Conservation (phyloP, 2,888 invertebrate genomes). For the Scaptomyza flava region DNA sequence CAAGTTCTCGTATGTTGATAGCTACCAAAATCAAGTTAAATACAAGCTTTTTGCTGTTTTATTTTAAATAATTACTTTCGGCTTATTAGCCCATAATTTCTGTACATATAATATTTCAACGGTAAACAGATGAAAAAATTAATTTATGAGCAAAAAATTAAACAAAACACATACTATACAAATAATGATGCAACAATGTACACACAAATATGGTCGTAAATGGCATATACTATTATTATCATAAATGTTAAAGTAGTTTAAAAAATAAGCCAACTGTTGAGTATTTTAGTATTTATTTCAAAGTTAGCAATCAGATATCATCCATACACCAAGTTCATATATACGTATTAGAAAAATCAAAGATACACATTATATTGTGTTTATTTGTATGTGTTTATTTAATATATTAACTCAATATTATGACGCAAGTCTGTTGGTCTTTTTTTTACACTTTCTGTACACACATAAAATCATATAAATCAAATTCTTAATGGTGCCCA, state of each 20-base stretch:
- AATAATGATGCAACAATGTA: slow-evolving; percentile 20
- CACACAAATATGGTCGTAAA: not conserved
- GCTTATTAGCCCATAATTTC: slow-evolving; percentile 18
- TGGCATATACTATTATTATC: not conserved
- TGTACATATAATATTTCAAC: slow-evolving; percentile 30
- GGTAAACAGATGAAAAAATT: slow-evolving; percentile 20
- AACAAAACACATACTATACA: no score
- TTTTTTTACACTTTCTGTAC: slow-evolving; percentile 1
- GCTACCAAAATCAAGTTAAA: not conserved
- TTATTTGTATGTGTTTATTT: slow-evolving; percentile 8
- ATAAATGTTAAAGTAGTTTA: no score
- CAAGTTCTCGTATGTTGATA: not conserved
- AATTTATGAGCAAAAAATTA: slow-evolving; percentile 10
- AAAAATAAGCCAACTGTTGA: no score
- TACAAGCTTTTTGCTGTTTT: not conserved
- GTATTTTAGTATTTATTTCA: slow-evolving; percentile 14
- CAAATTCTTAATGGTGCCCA: slow-evolving; percentile 25
- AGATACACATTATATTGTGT: not conserved
- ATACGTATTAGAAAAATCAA: slow-evolving; percentile 11
- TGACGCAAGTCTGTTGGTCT: slow-evolving; percentile 50
- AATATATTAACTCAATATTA: slow-evolving; percentile 14
- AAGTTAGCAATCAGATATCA: slow-evolving; percentile 6
- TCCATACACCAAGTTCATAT: not conserved
- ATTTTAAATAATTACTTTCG: not conserved
- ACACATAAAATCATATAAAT: slow-evolving; percentile 41